Evolutionary conservation across 2,797 vertebrate genomes (phyloP), one percentile per base, ranked within the genome.

Genomic region (Clamator glandarius): DNA sequence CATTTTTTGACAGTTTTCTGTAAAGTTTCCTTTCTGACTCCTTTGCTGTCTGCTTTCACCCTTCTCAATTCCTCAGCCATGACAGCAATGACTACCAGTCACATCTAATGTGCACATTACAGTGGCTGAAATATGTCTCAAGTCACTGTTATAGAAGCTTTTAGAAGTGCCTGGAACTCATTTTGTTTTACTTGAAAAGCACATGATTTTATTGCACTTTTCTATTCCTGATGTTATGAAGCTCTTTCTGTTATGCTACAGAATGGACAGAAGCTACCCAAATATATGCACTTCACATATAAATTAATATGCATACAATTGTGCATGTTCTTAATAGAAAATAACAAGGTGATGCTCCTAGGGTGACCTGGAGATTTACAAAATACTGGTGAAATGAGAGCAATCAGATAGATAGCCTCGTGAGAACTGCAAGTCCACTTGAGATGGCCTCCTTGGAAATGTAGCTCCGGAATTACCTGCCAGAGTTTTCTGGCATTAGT

Each of bases 41-140:
- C 50, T 89, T 89, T 89, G 59, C 48, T 88, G 31, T 77, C 51
- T 94, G 50, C 57, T 90, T 93, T 92, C 77, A 80, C 41, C n/a
- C 31, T 77, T 91, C 29, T 24, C 0, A 3, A 48, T 46, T 87
- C 42, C 39, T 87, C 24, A 23, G 28, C 61, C 86, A 54, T 82
- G 89, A 84, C 91, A 94, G 54, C 46, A 31, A 17, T 36, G 35
- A 46, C n/a, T 51, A n/a, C 57, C 0, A 0, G 52, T 81, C 66
- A 58, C 35, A 15, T 70, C 58, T 86, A 67, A 51, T 69, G 84
- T 2, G 21, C 20, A 48, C 13, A 28, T 28, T 42, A 54, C 11
- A 81, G 55, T 6, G 28, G 20, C 31, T 91, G 77, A 95, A 95
- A 79, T 0, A 1, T 48, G 78, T 89, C 62, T 78, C n/a, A 33